A percentile compares a stretch with the other conserved stretches of the same genome.
These are phyloP conservation scores for Falco biarmicus DNA, from an alignment of 2,797 vertebrate genomes.

Conservation along the genomic window DNA sequence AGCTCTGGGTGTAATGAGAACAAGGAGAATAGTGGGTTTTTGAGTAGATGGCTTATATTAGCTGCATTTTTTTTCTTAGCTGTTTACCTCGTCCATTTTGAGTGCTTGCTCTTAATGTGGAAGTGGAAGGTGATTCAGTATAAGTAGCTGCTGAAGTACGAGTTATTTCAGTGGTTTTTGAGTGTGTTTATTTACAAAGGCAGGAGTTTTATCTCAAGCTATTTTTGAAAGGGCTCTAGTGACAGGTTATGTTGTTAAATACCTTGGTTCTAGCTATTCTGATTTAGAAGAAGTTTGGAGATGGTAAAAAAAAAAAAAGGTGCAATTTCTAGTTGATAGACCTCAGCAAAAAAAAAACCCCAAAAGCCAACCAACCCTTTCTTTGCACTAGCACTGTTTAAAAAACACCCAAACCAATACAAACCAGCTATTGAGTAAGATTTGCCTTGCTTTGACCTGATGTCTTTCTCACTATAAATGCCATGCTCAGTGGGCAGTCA, in stretches of 20 bases:
- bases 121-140: background rate
- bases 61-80: background rate
- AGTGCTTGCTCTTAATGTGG: background rate
- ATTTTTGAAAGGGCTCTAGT: background rate
- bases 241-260: background rate
- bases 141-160: background rate
- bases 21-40: background rate
- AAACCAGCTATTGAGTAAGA: background rate
- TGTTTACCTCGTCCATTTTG: background rate
- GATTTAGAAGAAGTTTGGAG: background rate
- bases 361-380: background rate
- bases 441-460: background rate
- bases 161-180: background rate
- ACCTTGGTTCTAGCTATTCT: background rate
- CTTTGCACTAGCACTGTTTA: background rate
- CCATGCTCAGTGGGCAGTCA: background rate
- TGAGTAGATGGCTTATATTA: background rate
- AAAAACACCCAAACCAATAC: background rate
- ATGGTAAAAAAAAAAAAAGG: background rate
- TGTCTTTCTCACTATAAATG: background rate
- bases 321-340: background rate
- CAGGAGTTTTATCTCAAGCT: background rate
- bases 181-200: background rate
- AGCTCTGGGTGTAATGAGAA: background rate
- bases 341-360: background rate